Base-by-base conservation (phyloP, 2,888 invertebrate species). In the Pterobdella sp. region DNA sequence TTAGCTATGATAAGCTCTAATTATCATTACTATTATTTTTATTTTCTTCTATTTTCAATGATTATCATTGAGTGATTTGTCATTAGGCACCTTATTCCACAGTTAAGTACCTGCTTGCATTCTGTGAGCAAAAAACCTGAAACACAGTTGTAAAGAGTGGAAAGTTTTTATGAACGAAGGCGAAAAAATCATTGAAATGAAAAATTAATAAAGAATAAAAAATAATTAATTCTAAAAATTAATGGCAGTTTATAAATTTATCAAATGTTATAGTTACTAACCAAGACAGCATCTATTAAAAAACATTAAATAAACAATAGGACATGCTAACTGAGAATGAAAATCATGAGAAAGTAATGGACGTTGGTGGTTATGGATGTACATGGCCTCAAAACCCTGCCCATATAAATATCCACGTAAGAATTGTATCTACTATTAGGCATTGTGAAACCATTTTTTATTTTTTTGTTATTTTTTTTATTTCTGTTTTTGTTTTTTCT, bases 41-140 rank as follows among this genome's bases (percentile, higher is more conserved):
- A n/a, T n/a, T n/a, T n/a, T n/a, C n/a, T n/a, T n/a, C n/a, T n/a
- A n/a, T n/a, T n/a, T n/a, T n/a, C n/a, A n/a, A n/a, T n/a, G n/a
- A n/a, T n/a, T n/a, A n/a, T n/a, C n/a, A n/a, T n/a, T n/a, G n/a
- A n/a, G n/a, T n/a, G n/a, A n/a, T n/a, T n/a, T n/a, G n/a, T n/a
- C n/a, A n/a, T n/a, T n/a, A n/a, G n/a, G n/a, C n/a, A n/a, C n/a
- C n/a, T n/a, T n/a, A n/a, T n/a, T 68, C 83, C 83, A 70, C 80
- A 22, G 78, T 77, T 79, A 78, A 83, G 83, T 52, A 84, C 79
- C 76, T 83, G 82, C 77, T 83, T 83, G 76, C 83, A 82, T 76
- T 84, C 84, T 76, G 81, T 82, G 81, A 83, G 82, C 66, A 84
- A 76, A 68, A 83, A 77, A 74, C 84, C 84, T 83, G 79, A 65